Evolutionary conservation across 2,888 invertebrate genomes (phyloP).

Genomic region (Criorhina ranunculi): DNA sequence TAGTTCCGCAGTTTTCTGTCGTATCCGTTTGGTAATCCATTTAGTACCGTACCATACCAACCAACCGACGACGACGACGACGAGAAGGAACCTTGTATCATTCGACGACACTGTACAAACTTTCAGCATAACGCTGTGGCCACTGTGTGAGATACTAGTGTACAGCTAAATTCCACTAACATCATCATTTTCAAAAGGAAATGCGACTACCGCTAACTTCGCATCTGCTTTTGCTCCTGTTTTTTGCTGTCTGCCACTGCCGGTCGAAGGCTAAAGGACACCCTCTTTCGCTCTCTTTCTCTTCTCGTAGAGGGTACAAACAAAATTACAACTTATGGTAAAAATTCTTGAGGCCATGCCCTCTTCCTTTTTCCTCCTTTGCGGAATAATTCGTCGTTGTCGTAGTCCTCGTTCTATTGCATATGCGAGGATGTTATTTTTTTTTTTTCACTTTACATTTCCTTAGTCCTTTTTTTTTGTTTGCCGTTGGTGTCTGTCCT

Average conservation of each 20-base stretch:
- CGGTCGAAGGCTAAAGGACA: neutral
- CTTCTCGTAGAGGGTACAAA: slow-evolving; percentile 30
- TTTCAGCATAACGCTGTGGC: slow-evolving; percentile 58
- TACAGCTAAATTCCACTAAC: slow-evolving; percentile 58
- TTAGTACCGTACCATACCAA: slow-evolving; percentile 57
- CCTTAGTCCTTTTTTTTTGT: slow-evolving; percentile 20
- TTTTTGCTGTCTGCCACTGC: slow-evolving; percentile 36
- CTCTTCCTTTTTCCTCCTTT: slow-evolving; percentile 64
- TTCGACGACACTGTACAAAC: slow-evolving; percentile 53
- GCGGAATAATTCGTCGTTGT: slow-evolving; percentile 50
- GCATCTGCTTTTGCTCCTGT: slow-evolving; percentile 50
- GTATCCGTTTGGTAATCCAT: slow-evolving; percentile 76
- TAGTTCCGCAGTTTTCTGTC: slow-evolving; percentile 77
- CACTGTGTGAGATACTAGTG: slow-evolving; percentile 31
- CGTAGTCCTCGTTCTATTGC: slow-evolving; percentile 21
- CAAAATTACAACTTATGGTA: slow-evolving; percentile 74
- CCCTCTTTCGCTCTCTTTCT: neutral
- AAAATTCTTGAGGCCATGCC: slow-evolving; percentile 68
- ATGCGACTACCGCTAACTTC: slow-evolving; percentile 62
- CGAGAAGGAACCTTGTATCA: slow-evolving; percentile 39
- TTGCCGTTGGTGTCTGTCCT: slow-evolving; percentile 15
- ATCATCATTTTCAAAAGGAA: slow-evolving; percentile 73
- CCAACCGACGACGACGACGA: too few species aligned
- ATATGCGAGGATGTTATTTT: slow-evolving; percentile 44
- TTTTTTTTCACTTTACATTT: slow-evolving; percentile 5